A percentile compares a stretch with the other conserved stretches of the same genome.
Evolutionary conservation across 2,888 invertebrate species (phyloP).

Genomic region (Folsomia manolachei): DNA sequence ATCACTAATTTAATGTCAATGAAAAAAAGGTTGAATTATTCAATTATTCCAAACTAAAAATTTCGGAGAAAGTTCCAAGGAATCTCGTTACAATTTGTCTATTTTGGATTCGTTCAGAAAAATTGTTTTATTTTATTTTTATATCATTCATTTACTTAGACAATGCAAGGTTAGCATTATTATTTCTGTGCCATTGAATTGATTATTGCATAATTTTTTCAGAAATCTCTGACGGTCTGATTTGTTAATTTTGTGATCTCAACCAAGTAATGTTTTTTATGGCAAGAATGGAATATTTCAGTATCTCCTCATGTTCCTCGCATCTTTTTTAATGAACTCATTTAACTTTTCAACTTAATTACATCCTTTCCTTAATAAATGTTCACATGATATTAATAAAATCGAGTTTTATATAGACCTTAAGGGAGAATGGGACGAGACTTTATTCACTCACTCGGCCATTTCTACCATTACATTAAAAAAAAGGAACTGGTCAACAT

Average conservation of each 20-base stretch:
- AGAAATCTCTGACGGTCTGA: conserved; percentile 14
- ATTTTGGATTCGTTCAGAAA: no score
- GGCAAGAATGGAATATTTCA: neutral
- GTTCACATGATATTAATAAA: neutral
- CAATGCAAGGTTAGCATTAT: neutral
- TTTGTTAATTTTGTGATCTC: conserved; percentile 15
- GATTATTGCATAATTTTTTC: neutral
- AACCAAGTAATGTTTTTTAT: neutral
- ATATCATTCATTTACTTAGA: neutral
- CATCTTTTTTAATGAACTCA: neutral
- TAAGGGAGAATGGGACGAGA: neutral
- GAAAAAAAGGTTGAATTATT: no score
- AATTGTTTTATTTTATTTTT: neutral
- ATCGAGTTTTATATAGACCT: neutral
- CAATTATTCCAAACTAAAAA: no score
- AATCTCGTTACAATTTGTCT: no score
- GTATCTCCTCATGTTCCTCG: neutral
- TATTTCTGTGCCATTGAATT: neutral
- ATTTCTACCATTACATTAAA: neutral
- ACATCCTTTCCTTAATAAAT: neutral
- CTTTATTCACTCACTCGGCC: no score
- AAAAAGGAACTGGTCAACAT: neutral
- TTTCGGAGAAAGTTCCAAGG: no score
- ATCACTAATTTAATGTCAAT: no score
- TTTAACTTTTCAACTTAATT: neutral